Percentiles rank a stretch among this genome's conserved stretches.
Conservation (phyloP, 1,140 invertebrate species). For the Zaprionus africanus region DNA sequence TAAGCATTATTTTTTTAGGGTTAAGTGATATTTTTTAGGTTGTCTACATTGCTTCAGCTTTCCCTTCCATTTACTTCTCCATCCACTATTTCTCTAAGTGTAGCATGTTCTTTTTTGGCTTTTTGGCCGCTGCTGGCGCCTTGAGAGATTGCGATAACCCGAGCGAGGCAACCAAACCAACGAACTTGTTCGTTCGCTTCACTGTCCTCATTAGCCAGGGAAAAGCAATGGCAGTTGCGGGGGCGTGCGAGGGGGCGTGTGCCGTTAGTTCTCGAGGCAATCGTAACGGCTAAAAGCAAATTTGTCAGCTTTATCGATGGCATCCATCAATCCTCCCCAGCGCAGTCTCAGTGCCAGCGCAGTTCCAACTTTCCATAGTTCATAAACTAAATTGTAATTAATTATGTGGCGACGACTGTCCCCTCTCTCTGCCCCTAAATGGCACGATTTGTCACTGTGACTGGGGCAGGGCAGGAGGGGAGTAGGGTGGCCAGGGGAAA, state of each 20-base stretch:
- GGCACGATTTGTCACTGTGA: constrained; percentile 67
- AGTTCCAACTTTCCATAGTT: constrained; percentile 54
- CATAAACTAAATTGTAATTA: constrained; percentile 82
- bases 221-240: constrained; percentile 7
- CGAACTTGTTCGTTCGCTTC: constrained; percentile 30
- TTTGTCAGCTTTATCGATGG: constrained; percentile 75
- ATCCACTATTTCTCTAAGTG: background rate
- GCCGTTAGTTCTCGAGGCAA: constrained; percentile 18
- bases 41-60: no score
- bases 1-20: background rate
- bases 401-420: constrained; percentile 63
- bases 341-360: background rate
- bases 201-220: constrained; percentile 32
- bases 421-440: constrained; percentile 45
- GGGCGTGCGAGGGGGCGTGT: background rate
- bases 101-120: background rate
- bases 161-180: background rate
- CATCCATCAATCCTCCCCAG: constrained; percentile 62
- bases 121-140: constrained; percentile 34
- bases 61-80: background rate
- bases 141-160: constrained; percentile 31
- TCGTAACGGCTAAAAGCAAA: constrained; percentile 56
- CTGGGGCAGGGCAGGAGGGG: constrained; percentile 1
- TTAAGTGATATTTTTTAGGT: background rate
- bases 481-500: constrained; percentile 20